phyloP scores from a whole-genome alignment of 2,113 vertebrate species.

The Felis chaus region DNA sequence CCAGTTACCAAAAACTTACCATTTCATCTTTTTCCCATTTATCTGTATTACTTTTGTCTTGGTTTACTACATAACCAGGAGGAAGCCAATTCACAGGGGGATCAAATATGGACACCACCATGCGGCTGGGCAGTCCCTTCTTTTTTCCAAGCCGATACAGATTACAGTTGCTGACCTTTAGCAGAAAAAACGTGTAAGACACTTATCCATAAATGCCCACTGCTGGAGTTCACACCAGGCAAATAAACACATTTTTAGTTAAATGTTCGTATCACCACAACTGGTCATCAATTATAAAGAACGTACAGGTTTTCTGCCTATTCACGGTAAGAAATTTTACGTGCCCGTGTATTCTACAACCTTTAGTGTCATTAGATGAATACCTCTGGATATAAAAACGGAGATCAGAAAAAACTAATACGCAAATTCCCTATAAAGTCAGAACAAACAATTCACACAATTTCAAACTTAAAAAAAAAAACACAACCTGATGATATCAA shows the following conservation, averaged over 20 bases:
- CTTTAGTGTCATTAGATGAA: neutral
- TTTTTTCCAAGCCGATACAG: slow-evolving; percentile 99
- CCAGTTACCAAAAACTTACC: slow-evolving; percentile 84
- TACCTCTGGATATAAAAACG: neutral
- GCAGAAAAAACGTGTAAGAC: slow-evolving; percentile 13
- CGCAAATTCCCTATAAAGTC: neutral
- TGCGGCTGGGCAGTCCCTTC: slow-evolving; percentile 97
- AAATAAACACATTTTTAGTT: neutral
- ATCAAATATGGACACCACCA: slow-evolving; percentile 99
- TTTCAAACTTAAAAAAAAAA: neutral
- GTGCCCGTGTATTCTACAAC: neutral
- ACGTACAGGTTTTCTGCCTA: neutral
- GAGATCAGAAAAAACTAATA: neutral
- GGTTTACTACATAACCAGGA: slow-evolving; percentile 97
- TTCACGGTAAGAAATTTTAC: neutral
- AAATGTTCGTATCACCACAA: neutral
- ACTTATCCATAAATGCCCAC: neutral
- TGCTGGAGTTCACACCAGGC: neutral
- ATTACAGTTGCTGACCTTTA: slow-evolving; percentile 98
- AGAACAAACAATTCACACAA: neutral
- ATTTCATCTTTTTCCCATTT: slow-evolving; percentile 93
- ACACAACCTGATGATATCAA: neutral
- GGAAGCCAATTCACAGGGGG: slow-evolving; percentile 99
- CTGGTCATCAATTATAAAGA: neutral
- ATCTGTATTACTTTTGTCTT: slow-evolving; percentile 94